Conservation (phyloP, 2,113 vertebrate genomes). For the Zosterops pallidus region DNA sequence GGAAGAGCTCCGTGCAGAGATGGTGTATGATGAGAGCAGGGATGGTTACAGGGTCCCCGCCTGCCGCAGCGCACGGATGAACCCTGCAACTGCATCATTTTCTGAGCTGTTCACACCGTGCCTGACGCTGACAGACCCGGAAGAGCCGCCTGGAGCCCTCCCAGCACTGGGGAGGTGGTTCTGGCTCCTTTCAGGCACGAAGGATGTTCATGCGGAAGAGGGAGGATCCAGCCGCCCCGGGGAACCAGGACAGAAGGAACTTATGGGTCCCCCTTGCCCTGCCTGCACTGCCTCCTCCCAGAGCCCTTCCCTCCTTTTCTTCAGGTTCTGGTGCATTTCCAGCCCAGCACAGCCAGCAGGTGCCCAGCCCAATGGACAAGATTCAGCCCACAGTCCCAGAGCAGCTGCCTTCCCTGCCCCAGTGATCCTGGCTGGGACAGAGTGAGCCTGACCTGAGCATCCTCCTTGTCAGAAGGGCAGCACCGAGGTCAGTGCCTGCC, state of each 20-base stretch:
- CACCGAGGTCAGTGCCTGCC: accelerated
- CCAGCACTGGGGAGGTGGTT: accelerated
- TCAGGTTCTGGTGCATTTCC: neutral
- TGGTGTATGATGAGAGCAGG: neutral
- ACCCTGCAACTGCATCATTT: neutral
- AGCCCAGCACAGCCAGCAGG: neutral
- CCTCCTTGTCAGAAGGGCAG: neutral
- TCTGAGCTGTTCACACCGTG: neutral
- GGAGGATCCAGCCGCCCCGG: neutral
- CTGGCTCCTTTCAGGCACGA: neutral
- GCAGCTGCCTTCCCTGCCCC: neutral
- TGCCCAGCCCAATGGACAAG: neutral
- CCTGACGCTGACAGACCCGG: accelerated
- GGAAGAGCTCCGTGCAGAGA: neutral
- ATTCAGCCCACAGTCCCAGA: accelerated
- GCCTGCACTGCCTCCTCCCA: neutral
- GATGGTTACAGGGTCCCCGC: neutral
- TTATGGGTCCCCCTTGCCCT: neutral
- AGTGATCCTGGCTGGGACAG: accelerated
- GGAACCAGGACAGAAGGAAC: neutral
- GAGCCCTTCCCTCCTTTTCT: neutral
- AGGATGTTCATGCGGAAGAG: accelerated
- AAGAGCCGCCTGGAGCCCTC: neutral
- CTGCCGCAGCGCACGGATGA: neutral
- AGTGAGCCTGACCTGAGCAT: accelerated